Evolutionary conservation across 2,888 invertebrate species (phyloP).

Genomic region (Icerya purchasi): DNA sequence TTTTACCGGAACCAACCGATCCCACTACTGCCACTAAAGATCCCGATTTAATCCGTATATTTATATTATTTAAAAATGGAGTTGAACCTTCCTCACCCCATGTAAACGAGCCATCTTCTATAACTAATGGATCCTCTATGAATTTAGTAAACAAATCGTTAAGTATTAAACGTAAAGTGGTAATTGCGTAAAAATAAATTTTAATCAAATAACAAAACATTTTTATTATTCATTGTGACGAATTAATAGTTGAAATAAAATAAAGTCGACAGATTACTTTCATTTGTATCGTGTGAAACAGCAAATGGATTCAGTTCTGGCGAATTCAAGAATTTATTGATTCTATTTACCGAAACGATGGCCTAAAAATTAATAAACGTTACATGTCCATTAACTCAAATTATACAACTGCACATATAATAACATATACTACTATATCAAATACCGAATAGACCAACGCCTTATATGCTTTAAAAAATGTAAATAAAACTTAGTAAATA

Average conservation of each 20-base stretch:
- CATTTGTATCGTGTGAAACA: conserved; percentile 23
- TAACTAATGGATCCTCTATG: conserved; percentile 53
- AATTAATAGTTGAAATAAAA: no score
- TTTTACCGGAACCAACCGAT: conserved; percentile 70
- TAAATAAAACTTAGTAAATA: no score
- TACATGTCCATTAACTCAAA: no score
- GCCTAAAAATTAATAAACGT: conserved; percentile 23
- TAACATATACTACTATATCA: no score
- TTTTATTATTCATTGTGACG: neutral
- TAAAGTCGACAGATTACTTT: conserved; percentile 23
- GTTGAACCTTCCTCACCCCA: conserved; percentile 54
- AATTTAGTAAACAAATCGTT: no score
- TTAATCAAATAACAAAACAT: neutral
- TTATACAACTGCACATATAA: no score
- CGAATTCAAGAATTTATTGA: conserved; percentile 32
- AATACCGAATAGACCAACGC: no score
- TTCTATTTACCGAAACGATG: conserved; percentile 31
- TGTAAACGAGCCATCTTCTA: conserved; percentile 68
- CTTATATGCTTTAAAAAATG: no score
- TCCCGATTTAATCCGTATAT: conserved; percentile 41
- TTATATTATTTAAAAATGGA: conserved; percentile 49
- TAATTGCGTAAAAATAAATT: no score
- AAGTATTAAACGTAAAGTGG: no score
- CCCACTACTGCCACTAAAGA: conserved; percentile 67
- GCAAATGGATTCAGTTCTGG: conserved; percentile 30